Conservation (phyloP, 2,888 invertebrate genomes). For the Yponomeuta cagnagella region DNA sequence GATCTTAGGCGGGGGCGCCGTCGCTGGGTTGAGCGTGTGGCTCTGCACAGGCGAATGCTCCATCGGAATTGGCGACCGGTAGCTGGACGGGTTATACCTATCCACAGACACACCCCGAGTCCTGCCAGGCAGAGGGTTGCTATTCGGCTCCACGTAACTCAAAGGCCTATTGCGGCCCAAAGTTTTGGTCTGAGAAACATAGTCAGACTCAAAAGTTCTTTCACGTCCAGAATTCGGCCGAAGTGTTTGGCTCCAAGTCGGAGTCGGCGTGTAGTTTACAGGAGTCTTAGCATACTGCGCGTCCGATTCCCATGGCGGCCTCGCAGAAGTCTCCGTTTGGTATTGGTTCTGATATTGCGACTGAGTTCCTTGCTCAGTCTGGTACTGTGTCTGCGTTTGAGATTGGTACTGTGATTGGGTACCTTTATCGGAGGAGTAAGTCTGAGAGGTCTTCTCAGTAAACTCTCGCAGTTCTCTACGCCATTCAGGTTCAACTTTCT, state of each 20-base stretch:
- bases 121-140: constrained; percentile 46
- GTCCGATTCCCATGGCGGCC: constrained; percentile 64
- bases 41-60: constrained; percentile 66
- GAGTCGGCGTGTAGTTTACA: constrained; percentile 48
- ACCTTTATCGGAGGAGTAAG: constrained; percentile 14
- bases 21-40: constrained; percentile 59
- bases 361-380: constrained; percentile 27
- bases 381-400: constrained; percentile 28
- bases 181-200: constrained; percentile 57
- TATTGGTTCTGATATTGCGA: constrained; percentile 41
- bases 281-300: constrained; percentile 46
- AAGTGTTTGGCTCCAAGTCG: constrained; percentile 68
- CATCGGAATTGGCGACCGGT: constrained; percentile 52
- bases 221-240: constrained; percentile 64
- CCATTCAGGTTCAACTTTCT: constrained; percentile 63
- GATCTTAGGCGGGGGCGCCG: constrained; percentile 46
- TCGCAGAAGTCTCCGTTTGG: constrained; percentile 35
- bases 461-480: constrained; percentile 68
- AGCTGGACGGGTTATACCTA: constrained; percentile 62
- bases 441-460: constrained; percentile 48
- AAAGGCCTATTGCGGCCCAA: constrained; percentile 61
- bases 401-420: constrained; percentile 44
- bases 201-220: constrained; percentile 65
- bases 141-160: constrained; percentile 44
- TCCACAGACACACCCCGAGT: constrained; percentile 65